Percentiles rank a stretch among this genome's conserved stretches.
Conservation (phyloP, 2,113 vertebrate genomes). For the Butastur rufipennis region DNA sequence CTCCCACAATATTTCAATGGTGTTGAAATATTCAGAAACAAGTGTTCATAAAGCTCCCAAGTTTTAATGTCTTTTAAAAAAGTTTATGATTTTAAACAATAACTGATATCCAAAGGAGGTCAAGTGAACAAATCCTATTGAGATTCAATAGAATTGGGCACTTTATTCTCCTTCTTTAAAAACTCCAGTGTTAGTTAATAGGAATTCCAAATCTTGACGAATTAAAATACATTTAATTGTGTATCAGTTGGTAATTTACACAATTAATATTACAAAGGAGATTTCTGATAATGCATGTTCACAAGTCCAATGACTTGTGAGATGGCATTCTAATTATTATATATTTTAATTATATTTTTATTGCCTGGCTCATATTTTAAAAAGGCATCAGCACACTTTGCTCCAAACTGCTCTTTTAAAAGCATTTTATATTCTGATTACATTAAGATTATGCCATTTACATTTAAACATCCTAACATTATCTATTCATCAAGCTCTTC, state of each 20-base stretch:
- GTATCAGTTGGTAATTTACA: background rate
- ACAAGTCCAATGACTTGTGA: background rate
- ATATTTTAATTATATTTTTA: background rate
- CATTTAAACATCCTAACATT: background rate
- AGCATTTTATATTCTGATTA: background rate
- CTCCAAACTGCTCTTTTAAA: background rate
- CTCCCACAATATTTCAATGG: background rate
- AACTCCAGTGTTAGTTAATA: background rate
- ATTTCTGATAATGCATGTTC: background rate
- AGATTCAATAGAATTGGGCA: background rate
- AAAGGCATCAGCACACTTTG: background rate
- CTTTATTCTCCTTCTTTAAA: background rate
- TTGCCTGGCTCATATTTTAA: background rate
- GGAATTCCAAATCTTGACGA: background rate
- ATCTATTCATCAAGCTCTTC: background rate
- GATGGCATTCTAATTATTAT: background rate
- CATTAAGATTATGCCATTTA: background rate
- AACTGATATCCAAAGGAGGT: background rate
- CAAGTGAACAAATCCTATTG: background rate
- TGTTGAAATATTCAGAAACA: background rate
- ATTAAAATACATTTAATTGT: background rate
- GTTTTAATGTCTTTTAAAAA: background rate
- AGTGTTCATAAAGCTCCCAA: background rate
- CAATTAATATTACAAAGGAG: background rate
- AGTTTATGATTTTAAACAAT: background rate